phyloP scores from a whole-genome alignment of 2,113 vertebrate genomes.

The Burhinus bistriatus region DNA sequence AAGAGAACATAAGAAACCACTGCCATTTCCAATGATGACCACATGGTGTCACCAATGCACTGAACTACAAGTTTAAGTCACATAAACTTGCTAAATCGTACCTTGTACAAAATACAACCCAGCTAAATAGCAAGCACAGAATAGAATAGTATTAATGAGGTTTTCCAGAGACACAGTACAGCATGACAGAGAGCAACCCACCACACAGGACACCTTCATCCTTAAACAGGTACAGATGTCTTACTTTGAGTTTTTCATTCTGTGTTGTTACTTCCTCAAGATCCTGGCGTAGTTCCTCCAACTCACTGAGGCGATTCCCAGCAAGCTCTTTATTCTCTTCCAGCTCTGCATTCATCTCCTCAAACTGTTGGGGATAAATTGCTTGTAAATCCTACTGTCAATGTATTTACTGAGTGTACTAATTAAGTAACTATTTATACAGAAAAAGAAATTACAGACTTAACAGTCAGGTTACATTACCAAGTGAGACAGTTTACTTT shows the following conservation, averaged over 20 bases:
- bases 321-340: conserved; percentile 94
- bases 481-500: not conserved
- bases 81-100: not conserved
- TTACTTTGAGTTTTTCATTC: conserved; percentile 90
- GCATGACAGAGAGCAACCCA: not conserved
- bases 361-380: conserved; percentile 78
- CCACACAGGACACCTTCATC: not conserved
- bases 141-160: not conserved
- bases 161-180: not conserved
- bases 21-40: not conserved
- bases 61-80: rapidly evolving
- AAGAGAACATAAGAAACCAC: not conserved
- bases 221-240: not conserved
- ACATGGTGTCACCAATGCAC: not conserved
- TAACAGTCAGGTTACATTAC: not conserved
- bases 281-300: conserved; percentile 92
- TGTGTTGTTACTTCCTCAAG: conserved; percentile 87
- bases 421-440: not conserved
- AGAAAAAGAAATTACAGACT: not conserved
- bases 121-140: not conserved
- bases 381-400: not conserved
- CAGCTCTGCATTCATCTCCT: conserved; percentile 95
- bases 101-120: not conserved
- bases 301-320: conserved; percentile 86
- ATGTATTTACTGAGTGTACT: not conserved